phyloP scores from a whole-genome alignment of 2,113 vertebrate species.

The Misgurnus anguillicaudatus region DNA sequence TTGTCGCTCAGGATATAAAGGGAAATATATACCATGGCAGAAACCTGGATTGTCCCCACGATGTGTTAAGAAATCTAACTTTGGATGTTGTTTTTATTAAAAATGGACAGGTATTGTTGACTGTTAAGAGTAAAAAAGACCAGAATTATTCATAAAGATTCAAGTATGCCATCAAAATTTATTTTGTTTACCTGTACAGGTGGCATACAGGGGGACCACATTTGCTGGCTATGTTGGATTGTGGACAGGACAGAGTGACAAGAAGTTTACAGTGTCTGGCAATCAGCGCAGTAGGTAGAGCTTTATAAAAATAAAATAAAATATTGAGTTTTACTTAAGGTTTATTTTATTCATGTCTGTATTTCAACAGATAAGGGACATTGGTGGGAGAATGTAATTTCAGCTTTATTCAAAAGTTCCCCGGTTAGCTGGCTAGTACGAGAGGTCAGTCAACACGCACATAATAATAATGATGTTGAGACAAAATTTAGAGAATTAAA shows the following conservation, averaged over 20 bases:
- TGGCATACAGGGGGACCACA: conserved; percentile 84
- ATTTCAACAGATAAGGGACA: conserved; percentile 67
- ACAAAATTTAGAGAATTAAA: too few species aligned
- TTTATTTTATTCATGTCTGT: background rate
- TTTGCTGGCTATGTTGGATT: conserved; percentile 91
- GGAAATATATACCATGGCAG: conserved; percentile 89
- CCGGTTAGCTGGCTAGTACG: conserved; percentile 90
- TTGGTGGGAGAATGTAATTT: conserved; percentile 87
- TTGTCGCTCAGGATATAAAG: conserved; percentile 83
- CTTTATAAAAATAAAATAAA: too few species aligned
- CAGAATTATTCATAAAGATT: background rate
- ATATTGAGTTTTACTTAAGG: background rate
- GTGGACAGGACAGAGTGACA: conserved; percentile 92
- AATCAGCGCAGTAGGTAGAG: conserved; percentile 82
- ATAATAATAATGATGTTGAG: background rate
- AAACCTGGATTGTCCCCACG: conserved; percentile 86
- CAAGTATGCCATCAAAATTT: background rate
- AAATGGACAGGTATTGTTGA: conserved; percentile 78
- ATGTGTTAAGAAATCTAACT: conserved; percentile 81
- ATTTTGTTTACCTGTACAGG: conserved; percentile 64
- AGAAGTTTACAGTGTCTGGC: conserved; percentile 88
- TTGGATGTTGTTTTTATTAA: conserved; percentile 81
- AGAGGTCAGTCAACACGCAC: conserved; percentile 74
- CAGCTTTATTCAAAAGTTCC: conserved; percentile 76
- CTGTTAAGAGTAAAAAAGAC: background rate